phyloP scores from a whole-genome alignment of 1,140 invertebrate species.

The Pachypsylla venusta region DNA sequence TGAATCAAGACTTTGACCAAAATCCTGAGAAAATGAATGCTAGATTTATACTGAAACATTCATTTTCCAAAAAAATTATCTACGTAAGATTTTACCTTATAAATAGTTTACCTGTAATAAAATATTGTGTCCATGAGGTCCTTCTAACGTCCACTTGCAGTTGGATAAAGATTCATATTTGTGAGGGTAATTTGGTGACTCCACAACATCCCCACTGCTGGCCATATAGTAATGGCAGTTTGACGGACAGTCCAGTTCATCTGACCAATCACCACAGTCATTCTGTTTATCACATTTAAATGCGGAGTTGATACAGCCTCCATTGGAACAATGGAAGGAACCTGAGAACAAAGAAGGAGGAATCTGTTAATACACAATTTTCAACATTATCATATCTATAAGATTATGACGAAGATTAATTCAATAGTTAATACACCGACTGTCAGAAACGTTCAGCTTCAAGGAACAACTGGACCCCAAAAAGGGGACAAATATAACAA shows the following conservation, averaged over 20 bases:
- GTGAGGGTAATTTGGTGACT: slow-evolving; percentile 86
- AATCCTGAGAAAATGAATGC: too few relatives aligned
- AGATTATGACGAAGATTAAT: neutral
- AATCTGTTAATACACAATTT: neutral
- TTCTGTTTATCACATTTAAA: slow-evolving; percentile 86
- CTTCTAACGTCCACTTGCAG: slow-evolving; percentile 95
- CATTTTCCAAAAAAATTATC: too few relatives aligned
- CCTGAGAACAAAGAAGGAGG: slow-evolving; percentile 35
- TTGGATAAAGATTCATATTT: slow-evolving; percentile 78
- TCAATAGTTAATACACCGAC: neutral
- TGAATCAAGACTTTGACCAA: too few relatives aligned
- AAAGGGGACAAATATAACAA: too few relatives aligned
- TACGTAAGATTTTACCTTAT: too few relatives aligned
- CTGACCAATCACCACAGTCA: slow-evolving; percentile 81
- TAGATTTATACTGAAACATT: too few relatives aligned
- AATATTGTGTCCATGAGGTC: slow-evolving; percentile 86
- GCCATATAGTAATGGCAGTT: slow-evolving; percentile 86
- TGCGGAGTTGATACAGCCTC: slow-evolving; percentile 72
- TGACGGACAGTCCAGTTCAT: slow-evolving; percentile 75
- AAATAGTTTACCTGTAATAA: slow-evolving; percentile 49
- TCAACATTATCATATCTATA: neutral
- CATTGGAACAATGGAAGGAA: slow-evolving; percentile 83
- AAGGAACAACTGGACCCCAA: too few relatives aligned
- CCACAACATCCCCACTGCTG: slow-evolving; percentile 85
- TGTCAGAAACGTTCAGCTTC: neutral